These are phyloP conservation scores for Gallinago paraguaiae DNA, from an alignment of 2,113 vertebrate genomes.

Conservation along the genomic window DNA sequence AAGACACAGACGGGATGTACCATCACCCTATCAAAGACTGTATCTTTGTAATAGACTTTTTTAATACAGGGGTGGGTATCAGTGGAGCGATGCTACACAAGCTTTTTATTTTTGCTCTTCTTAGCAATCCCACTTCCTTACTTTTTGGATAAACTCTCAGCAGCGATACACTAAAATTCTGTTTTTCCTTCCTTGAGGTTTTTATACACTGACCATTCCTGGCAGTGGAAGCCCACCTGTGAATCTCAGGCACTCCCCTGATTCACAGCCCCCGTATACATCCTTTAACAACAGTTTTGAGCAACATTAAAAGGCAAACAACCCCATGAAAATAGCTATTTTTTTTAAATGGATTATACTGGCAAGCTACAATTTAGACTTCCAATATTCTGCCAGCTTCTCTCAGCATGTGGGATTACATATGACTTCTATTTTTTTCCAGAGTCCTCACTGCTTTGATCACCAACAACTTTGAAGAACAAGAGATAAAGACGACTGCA, in stretches of 20 bases:
- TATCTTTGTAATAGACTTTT: neutral
- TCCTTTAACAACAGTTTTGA: neutral
- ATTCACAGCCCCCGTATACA: neutral
- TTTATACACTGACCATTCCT: neutral
- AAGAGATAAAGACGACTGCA: conserved; percentile 10
- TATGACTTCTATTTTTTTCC: neutral
- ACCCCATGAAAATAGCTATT: neutral
- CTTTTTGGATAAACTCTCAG: neutral
- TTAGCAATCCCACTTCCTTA: neutral
- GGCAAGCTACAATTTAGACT: neutral
- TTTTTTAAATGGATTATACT: neutral
- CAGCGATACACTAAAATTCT: neutral
- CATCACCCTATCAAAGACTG: neutral
- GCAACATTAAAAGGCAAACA: neutral
- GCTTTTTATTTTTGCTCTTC: neutral
- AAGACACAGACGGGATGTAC: neutral
- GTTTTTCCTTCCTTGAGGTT: neutral
- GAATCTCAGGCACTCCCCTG: neutral
- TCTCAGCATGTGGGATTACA: neutral
- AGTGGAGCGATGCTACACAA: neutral
- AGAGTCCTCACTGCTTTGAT: conserved; percentile 28
- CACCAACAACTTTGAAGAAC: conserved; percentile 33
- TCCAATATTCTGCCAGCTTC: neutral
- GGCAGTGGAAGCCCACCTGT: neutral
- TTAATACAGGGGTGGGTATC: neutral